These are phyloP conservation scores for Sisor rabdophorus DNA, from an alignment of 2,113 vertebrate genomes.

Conservation along the genomic window DNA sequence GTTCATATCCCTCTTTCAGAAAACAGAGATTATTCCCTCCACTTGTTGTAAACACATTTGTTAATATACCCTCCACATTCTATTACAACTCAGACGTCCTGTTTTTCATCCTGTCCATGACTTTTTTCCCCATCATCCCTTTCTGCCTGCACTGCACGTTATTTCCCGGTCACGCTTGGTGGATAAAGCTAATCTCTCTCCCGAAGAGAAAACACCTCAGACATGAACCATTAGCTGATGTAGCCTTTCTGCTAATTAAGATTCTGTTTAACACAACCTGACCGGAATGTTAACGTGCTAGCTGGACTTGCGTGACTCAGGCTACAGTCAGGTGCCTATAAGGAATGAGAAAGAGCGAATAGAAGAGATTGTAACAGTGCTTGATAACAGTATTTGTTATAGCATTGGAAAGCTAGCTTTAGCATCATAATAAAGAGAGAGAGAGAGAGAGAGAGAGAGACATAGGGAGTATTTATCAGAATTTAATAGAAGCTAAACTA, in stretches of 20 bases:
- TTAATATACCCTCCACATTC: slow-evolving; percentile 5
- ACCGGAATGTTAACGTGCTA: slow-evolving; percentile 75
- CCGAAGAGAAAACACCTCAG: slow-evolving; percentile 61
- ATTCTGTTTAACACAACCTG: slow-evolving; percentile 74
- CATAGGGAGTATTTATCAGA: too few species aligned
- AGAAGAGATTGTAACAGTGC: too few species aligned
- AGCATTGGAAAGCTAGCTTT: background rate
- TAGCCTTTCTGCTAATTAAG: slow-evolving; percentile 78
- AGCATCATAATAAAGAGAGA: background rate
- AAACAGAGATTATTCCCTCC: too few species aligned
- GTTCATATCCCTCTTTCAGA: too few species aligned
- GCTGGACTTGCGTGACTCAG: slow-evolving; percentile 62
- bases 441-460: background rate
- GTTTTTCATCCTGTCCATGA: background rate
- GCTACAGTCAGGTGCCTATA: slow-evolving; percentile 8
- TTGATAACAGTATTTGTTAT: background rate
- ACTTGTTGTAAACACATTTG: background rate
- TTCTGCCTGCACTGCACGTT: slow-evolving; percentile 53
- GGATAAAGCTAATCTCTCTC: slow-evolving; percentile 66
- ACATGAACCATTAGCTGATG: slow-evolving; percentile 72
- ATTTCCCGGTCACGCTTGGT: slow-evolving; percentile 69
- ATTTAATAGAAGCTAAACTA: too few species aligned
- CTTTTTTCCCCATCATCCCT: background rate
- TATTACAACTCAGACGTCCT: slow-evolving; percentile 14
- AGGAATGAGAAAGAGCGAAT: background rate